Conservation (phyloP, 2,113 vertebrate genomes). For the Gadus macrocephalus region DNA sequence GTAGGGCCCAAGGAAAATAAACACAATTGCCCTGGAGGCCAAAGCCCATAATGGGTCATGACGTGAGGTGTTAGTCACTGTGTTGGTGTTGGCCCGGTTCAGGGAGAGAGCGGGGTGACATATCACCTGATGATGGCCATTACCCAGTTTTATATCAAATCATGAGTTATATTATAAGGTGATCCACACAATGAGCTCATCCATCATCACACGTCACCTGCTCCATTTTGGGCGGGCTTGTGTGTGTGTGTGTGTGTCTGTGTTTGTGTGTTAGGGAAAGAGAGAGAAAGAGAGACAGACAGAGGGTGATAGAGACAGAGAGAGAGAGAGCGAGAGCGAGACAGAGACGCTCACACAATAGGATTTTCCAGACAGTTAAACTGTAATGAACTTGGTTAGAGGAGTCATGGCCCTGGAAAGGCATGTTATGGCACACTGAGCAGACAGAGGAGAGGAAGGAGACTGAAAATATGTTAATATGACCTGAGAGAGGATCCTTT, state of each 20-base stretch:
- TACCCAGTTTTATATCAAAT: background rate
- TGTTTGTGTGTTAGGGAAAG: too few species aligned
- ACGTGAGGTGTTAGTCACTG: background rate
- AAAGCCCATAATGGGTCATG: background rate
- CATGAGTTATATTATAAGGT: background rate
- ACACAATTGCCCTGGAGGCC: background rate
- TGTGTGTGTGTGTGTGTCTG: background rate
- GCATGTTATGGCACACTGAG: conserved; percentile 13
- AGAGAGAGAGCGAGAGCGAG: too few species aligned
- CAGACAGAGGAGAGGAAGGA: conserved; percentile 1
- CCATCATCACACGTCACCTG: too few species aligned
- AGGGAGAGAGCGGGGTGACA: background rate
- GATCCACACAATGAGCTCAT: background rate
- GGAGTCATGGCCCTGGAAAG: conserved; percentile 12
- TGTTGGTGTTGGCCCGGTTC: background rate
- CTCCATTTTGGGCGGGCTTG: background rate
- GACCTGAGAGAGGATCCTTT: background rate
- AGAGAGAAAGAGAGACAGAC: too few species aligned
- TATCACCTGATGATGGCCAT: background rate
- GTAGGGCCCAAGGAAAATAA: too few species aligned
- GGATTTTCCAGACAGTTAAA: conserved; percentile 10
- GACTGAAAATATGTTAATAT: background rate
- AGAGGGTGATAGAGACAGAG: too few species aligned
- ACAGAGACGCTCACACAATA: background rate
- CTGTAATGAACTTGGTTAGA: conserved; percentile 5